Conservation (phyloP, 1,140 invertebrate species). For the Drosophila navojoa region DNA sequence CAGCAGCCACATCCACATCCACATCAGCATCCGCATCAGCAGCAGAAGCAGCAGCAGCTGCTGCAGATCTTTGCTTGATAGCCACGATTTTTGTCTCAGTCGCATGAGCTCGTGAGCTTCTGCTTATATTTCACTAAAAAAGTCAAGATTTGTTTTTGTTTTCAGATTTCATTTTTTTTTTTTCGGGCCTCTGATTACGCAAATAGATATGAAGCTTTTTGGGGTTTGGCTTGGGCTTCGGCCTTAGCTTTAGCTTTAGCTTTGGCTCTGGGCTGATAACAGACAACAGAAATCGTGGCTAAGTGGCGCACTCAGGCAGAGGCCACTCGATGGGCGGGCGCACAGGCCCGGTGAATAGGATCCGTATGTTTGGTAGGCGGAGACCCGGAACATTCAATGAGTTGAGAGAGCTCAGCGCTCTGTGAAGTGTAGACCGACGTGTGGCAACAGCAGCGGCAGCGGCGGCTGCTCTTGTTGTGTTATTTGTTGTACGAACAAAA, state of each 20-base stretch:
- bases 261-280: conserved; percentile 42
- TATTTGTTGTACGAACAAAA: no score
- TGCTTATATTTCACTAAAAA: conserved; percentile 8
- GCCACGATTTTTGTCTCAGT: conserved; percentile 5
- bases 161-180: conserved; percentile 3
- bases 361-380: conserved; percentile 56
- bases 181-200: conserved; percentile 52
- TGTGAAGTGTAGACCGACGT: conserved; percentile 72
- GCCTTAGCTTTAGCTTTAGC: neutral
- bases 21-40: conserved; percentile 4
- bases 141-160: conserved; percentile 17
- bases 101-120: conserved; percentile 1
- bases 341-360: conserved; percentile 45
- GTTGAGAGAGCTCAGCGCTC: conserved; percentile 29
- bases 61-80: conserved; percentile 37
- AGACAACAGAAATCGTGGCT: conserved; percentile 62
- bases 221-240: neutral
- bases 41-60: conserved; percentile 30
- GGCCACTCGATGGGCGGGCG: conserved; percentile 41
- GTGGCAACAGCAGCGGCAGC: conserved; percentile 37
- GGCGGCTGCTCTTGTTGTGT: neutral
- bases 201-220: conserved; percentile 51
- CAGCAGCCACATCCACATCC: neutral
- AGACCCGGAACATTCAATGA: conserved; percentile 22
- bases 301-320: conserved; percentile 52